Base-by-base conservation (phyloP, 2,113 vertebrate species). In the Elephas maximus region DNA sequence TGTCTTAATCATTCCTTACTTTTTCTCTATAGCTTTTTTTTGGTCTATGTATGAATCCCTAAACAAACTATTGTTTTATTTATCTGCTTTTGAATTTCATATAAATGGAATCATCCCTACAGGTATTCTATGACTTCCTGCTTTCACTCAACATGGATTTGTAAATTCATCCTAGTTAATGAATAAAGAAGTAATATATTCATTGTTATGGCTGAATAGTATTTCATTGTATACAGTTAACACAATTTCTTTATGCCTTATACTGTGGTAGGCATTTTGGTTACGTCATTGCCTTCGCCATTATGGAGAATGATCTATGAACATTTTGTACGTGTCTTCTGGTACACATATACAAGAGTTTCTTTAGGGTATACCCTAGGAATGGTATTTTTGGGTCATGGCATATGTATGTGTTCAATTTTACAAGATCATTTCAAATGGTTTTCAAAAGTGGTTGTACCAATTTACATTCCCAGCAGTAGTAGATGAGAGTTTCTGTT, bases 191-290 rank as follows among this genome's bases (percentile, higher is more conserved):
- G 24, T 82, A 69, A 92, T 69, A 28, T 28, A 69, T 62, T 82
- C 45, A 76, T 87, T 84, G 95, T 91, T 65, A 89, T 76, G 77
- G 90, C 60, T 88, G 79, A 93, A 79, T 87, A 74, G 81, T 23
- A 84, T 45, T 71, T 62, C 53, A 53, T 21, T 91, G 24, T 73
- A 21, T 73, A 93, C 93, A 28, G 78, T 88, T 91, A 94, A 60
- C 45, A 81, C 37, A 74, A 76, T 89, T 88, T 96, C 53, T 86
- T 81, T 88, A 41, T 45, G 41, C 8, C 10, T 89, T 79, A 69
- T 63, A 45, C 67, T n/a, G 33, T n/a, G 57, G 28, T 60, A 53
- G 53, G 51, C 51, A 69, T 84, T 74, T 88, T 95, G 17, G 11
- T 80, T 24, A 78, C 79, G 71, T 48, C 51, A 26, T 74, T 86